These are phyloP conservation scores for Lates japonicus DNA, from an alignment of 2,797 vertebrate species.

Conservation along the genomic window DNA sequence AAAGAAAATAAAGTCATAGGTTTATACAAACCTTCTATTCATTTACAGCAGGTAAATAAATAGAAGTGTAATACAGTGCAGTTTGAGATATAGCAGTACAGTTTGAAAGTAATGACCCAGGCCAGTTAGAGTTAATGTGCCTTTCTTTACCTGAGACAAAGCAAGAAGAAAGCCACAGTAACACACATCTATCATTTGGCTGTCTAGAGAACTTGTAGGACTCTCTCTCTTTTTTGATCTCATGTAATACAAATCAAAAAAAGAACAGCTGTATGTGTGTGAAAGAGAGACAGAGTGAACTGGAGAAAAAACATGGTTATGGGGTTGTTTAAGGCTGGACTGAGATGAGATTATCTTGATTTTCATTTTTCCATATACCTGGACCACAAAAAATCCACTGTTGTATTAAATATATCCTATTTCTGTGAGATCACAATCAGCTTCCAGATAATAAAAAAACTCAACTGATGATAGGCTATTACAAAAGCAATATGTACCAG, in stretches of 20 bases:
- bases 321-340: constrained; percentile 39
- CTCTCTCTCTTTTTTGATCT: constrained; percentile 46
- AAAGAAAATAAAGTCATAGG: neutral
- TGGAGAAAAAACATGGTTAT: neutral
- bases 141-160: constrained; percentile 45
- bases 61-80: constrained; percentile 37
- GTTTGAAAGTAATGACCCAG: constrained; percentile 50
- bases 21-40: neutral
- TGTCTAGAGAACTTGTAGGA: constrained; percentile 44
- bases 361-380: constrained; percentile 47
- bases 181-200: constrained; percentile 54
- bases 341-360: constrained; percentile 44
- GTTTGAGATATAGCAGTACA: constrained; percentile 34
- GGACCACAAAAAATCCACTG: constrained; percentile 1
- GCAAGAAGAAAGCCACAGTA: constrained; percentile 41
- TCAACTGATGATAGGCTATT: constrained; percentile 55
- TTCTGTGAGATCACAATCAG: constrained; percentile 61
- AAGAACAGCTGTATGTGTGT: neutral
- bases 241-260: constrained; percentile 57
- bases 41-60: constrained; percentile 41
- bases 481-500: constrained; percentile 52
- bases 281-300: neutral
- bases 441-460: constrained; percentile 48
- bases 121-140: constrained; percentile 36
- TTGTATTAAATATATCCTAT: constrained; percentile 42